phyloP scores from a whole-genome alignment of 2,113 vertebrate genomes.

The Noturus placidus region DNA sequence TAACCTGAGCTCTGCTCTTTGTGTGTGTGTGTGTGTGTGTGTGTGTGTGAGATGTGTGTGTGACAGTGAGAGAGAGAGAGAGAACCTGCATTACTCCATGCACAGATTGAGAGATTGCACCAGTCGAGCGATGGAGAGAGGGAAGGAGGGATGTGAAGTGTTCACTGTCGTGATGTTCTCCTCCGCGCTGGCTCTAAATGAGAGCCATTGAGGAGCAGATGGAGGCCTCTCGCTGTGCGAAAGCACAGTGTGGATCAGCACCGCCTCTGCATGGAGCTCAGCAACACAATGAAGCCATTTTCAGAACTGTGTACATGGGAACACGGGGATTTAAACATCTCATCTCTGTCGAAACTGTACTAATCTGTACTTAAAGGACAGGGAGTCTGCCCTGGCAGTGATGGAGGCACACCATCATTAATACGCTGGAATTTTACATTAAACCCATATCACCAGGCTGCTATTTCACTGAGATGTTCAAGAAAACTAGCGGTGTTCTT shows the following conservation, averaged over 20 bases:
- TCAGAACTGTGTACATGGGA: neutral
- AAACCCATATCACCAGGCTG: neutral
- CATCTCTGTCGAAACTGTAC: neutral
- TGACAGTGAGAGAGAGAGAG: too few species aligned
- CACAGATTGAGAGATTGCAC: neutral
- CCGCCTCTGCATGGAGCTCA: neutral
- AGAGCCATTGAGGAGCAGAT: slow-evolving; percentile 16
- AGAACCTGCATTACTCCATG: neutral
- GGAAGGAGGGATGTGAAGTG: neutral
- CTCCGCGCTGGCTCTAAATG: slow-evolving; percentile 26
- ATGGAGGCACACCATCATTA: neutral
- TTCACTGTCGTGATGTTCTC: slow-evolving; percentile 15
- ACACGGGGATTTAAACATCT: neutral
- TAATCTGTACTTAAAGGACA: neutral
- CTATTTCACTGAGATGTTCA: neutral
- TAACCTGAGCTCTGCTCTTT: slow-evolving; percentile 36
- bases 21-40: slow-evolving; percentile 9
- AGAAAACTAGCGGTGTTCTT: neutral
- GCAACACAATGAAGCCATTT: neutral
- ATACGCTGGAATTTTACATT: neutral
- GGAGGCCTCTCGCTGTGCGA: slow-evolving; percentile 7
- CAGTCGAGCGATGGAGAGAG: neutral
- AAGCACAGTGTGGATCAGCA: neutral
- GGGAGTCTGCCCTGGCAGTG: neutral
- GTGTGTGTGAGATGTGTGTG: neutral